phyloP scores from a whole-genome alignment of 2,113 vertebrate genomes.

The Microtus montanus region DNA sequence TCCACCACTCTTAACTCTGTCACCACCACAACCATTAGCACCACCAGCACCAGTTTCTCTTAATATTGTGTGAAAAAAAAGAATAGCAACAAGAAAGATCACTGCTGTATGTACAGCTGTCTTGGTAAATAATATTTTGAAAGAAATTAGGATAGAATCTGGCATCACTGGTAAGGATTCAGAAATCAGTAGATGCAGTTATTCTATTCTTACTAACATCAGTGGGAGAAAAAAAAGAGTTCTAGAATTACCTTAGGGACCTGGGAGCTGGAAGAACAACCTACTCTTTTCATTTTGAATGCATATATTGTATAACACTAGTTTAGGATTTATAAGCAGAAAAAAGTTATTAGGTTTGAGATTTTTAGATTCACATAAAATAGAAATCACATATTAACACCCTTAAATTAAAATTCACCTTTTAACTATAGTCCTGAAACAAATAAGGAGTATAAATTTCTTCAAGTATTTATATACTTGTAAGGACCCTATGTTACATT shows the following conservation, averaged over 20 bases:
- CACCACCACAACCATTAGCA: neutral
- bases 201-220: neutral
- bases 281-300: neutral
- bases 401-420: constrained; percentile 46
- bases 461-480: constrained; percentile 28
- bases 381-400: constrained; percentile 25
- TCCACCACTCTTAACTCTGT: neutral
- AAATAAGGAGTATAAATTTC: constrained; percentile 33
- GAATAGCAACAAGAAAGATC: neutral
- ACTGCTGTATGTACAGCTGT: constrained; percentile 20
- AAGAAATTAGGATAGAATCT: constrained; percentile 39
- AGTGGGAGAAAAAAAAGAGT: neutral
- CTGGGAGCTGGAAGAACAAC: neutral
- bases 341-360: neutral
- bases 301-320: neutral
- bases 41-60: neutral
- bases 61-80: neutral
- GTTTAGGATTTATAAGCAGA: constrained; percentile 18
- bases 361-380: constrained; percentile 50
- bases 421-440: constrained; percentile 40
- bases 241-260: neutral
- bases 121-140: constrained; percentile 73
- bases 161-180: neutral
- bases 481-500: neutral
- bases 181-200: neutral